Percentiles rank a stretch among this genome's conserved stretches.
phyloP scores from a whole-genome alignment of 2,113 vertebrate species.

The Smithornis capensis region DNA sequence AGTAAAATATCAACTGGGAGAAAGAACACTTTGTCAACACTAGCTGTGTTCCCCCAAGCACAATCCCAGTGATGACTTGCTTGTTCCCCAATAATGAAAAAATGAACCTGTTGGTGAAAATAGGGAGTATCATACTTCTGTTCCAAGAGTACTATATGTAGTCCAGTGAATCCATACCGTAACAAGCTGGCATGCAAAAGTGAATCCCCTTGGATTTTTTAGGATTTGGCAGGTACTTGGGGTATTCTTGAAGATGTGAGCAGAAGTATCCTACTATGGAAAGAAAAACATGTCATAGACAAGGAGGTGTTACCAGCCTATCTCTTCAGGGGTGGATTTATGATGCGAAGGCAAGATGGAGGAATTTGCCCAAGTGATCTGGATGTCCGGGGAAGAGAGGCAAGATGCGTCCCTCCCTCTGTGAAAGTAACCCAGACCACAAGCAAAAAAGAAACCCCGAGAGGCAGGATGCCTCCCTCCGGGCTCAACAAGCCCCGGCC shows the following conservation, averaged over 20 bases:
- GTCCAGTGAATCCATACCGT: accelerated
- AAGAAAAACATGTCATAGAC: not conserved
- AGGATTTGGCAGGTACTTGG: not conserved
- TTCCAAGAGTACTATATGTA: not conserved
- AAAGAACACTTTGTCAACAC: not conserved
- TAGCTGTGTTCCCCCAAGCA: not conserved
- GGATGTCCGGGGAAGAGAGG: not conserved
- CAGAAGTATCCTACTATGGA: not conserved
- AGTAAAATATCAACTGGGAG: accelerated
- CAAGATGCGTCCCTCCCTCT: not conserved
- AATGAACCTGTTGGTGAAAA: not conserved
- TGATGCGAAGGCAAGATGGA: accelerated
- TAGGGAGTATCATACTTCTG: not conserved
- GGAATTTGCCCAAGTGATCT: not conserved
- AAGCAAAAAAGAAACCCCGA: not conserved
- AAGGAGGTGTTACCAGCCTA: not conserved
- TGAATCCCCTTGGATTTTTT: not conserved
- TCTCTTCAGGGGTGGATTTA: not conserved
- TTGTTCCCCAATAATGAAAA: not conserved
- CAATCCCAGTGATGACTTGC: not conserved
- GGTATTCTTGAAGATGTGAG: not conserved
- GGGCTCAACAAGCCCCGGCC: not conserved
- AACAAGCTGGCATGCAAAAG: not conserved
- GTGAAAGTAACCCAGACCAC: not conserved
- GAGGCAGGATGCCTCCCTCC: not conserved